Percentiles rank a stretch among this genome's conserved stretches.
These are phyloP conservation scores for Syncerus caffer DNA, from an alignment of 2,797 vertebrate genomes.

Conservation along the genomic window DNA sequence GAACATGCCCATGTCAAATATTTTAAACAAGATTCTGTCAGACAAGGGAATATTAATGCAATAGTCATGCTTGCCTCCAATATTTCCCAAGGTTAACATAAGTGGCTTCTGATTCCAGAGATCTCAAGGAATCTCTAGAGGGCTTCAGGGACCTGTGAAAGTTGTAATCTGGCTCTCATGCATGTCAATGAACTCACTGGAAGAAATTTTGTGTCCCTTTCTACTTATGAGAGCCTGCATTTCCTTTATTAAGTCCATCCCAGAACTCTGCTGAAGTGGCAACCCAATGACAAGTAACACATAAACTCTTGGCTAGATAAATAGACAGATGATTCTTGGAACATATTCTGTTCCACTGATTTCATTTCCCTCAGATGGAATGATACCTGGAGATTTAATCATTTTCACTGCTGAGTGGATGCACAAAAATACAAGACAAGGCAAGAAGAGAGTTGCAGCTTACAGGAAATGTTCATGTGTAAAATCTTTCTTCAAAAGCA, in stretches of 20 bases:
- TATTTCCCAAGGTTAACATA: neutral
- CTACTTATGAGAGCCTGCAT: neutral
- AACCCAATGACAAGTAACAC: conserved; percentile 29
- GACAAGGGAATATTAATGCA: too few relatives aligned
- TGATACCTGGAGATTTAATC: conserved; percentile 60
- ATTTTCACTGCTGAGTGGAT: neutral
- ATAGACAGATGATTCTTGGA: conserved; percentile 43
- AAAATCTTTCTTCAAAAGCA: neutral
- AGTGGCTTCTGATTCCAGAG: neutral
- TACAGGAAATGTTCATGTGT: neutral
- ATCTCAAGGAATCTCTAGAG: neutral
- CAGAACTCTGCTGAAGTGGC: neutral
- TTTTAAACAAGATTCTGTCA: neutral
- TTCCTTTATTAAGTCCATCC: neutral
- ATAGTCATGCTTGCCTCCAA: neutral
- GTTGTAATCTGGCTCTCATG: neutral
- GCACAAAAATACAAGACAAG: neutral
- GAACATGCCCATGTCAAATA: neutral
- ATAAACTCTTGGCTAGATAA: neutral
- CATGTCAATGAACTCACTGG: neutral
- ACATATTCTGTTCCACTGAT: conserved; percentile 69
- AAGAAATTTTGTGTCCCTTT: neutral
- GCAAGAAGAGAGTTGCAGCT: neutral
- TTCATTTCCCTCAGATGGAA: conserved; percentile 65
- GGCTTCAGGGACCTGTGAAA: neutral